These are phyloP conservation scores for Anarhynchus alexandrinus DNA, from an alignment of 2,113 vertebrate species.

Conservation along the genomic window DNA sequence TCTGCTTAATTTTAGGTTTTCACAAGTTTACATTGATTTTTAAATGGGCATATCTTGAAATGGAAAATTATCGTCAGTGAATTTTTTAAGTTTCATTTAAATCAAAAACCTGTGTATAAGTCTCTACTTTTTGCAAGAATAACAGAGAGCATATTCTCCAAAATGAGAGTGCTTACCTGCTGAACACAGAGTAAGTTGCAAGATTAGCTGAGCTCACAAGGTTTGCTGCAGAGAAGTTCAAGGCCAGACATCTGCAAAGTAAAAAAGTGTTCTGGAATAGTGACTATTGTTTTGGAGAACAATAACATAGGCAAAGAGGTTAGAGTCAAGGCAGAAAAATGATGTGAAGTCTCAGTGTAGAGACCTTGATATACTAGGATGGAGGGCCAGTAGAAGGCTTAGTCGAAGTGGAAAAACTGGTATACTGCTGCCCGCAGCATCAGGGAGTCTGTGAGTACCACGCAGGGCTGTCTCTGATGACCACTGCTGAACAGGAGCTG, in stretches of 20 bases:
- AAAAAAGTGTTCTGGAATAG: neutral
- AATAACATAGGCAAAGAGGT: neutral
- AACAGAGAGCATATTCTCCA: neutral
- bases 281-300: neutral
- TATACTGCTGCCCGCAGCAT: fast-evolving
- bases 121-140: neutral
- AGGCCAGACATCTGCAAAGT: neutral
- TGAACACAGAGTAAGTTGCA: neutral
- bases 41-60: neutral
- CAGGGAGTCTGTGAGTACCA: neutral
- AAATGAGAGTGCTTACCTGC: neutral
- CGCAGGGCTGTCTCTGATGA: neutral
- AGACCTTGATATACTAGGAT: neutral
- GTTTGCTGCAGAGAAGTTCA: neutral
- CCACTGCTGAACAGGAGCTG: neutral
- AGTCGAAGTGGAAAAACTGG: neutral
- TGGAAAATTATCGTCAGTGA: neutral
- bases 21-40: neutral
- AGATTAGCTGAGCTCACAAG: neutral
- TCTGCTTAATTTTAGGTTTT: neutral
- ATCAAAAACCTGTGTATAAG: neutral
- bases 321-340: neutral
- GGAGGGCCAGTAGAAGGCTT: neutral
- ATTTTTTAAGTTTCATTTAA: neutral
- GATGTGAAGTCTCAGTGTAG: neutral